Conservation (phyloP, 2,888 invertebrate species). For the Cataglyphis livida region DNA sequence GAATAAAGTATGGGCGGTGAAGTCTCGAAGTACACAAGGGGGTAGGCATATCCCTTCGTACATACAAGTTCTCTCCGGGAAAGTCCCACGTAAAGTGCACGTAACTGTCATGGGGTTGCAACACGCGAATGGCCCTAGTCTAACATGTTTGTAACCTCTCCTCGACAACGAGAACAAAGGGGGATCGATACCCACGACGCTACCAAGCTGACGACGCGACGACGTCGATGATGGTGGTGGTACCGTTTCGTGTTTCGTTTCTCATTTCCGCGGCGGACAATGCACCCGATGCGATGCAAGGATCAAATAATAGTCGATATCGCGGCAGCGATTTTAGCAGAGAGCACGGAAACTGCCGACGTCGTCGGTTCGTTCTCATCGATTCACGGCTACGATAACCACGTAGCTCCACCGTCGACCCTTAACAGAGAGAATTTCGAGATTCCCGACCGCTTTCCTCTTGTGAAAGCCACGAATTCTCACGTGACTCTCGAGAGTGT, state of each 20-base stretch:
- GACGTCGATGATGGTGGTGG: slow-evolving; percentile 14
- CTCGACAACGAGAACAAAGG: slow-evolving; percentile 57
- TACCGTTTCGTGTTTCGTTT: slow-evolving; percentile 72
- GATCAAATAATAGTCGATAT: slow-evolving; percentile 66
- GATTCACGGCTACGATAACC: slow-evolving; percentile 50
- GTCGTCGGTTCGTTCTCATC: slow-evolving; percentile 52
- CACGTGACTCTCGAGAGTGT: not conserved
- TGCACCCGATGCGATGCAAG: slow-evolving; percentile 65
- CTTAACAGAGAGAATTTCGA: not conserved
- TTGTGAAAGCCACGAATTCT: not conserved
- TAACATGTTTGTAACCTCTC: slow-evolving; percentile 58
- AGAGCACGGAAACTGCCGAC: slow-evolving; percentile 39
- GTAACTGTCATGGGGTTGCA: slow-evolving; percentile 13
- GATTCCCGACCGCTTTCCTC: not conserved
- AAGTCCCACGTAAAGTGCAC: slow-evolving; percentile 6
- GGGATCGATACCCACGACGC: slow-evolving; percentile 62
- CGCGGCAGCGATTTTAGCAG: slow-evolving; percentile 59
- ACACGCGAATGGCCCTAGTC: slow-evolving; percentile 40
- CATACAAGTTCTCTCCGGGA: slow-evolving; percentile 1
- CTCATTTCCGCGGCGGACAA: slow-evolving; percentile 71
- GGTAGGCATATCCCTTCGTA: not conserved
- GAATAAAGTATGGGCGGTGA: not conserved
- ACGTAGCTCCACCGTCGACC: not conserved
- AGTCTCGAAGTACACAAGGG: not conserved
- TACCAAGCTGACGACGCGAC: slow-evolving; percentile 31